Evolutionary conservation across 2,888 invertebrate species (phyloP).

Genomic region (Linyphia triangularis): DNA sequence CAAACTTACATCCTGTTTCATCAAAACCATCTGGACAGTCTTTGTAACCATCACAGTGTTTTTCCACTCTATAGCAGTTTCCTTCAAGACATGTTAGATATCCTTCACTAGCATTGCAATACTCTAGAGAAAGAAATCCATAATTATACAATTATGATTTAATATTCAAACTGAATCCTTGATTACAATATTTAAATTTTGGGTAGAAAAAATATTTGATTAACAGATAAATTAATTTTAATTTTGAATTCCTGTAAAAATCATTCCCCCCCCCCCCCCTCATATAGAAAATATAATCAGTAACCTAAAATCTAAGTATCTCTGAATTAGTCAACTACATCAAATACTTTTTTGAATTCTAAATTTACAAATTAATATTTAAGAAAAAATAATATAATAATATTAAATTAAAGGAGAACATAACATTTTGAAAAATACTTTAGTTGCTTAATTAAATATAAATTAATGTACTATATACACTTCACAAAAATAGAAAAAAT

Average conservation of each 20-base stretch:
- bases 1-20: conserved; percentile 86
- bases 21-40: conserved; percentile 93
- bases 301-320: too few species aligned
- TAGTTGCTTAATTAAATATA: background rate
- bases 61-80: conserved; percentile 87
- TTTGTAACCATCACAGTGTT: conserved; percentile 87
- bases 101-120: conserved; percentile 87
- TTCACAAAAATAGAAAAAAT: conserved; percentile 9
- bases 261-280: too few species aligned
- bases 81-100: conserved; percentile 88
- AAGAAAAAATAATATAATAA: background rate
- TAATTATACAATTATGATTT: too few species aligned
- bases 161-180: too few species aligned
- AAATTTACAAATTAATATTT: background rate
- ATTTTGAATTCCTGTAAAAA: too few species aligned
- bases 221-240: too few species aligned
- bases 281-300: too few species aligned
- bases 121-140: conserved; percentile 77
- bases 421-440: background rate
- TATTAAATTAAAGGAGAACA: background rate
- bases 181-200: too few species aligned
- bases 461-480: too few species aligned
- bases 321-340: too few species aligned
- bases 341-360: too few species aligned
- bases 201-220: too few species aligned